Evolutionary conservation across 2,113 vertebrate species (phyloP).

Genomic region (Pithys albifrons): DNA sequence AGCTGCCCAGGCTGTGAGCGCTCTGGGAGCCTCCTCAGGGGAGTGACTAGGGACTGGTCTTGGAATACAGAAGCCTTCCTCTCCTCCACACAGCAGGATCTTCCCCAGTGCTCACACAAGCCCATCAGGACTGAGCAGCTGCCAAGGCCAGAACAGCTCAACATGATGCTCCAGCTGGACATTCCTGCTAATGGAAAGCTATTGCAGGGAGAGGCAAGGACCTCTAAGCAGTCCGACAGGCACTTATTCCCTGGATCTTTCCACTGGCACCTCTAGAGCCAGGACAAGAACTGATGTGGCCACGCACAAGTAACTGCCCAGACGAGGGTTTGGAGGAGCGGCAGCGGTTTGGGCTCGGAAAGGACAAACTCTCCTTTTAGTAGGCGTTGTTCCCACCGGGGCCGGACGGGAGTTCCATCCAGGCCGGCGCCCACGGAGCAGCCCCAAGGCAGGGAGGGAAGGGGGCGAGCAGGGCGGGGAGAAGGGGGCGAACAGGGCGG

Average conservation of each 20-base stretch:
- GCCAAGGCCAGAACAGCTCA: not conserved
- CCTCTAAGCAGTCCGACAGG: rapidly evolving
- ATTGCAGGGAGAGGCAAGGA: not conserved
- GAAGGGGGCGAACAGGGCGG: too few species aligned
- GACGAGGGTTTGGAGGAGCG: rapidly evolving
- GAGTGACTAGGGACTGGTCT: rapidly evolving
- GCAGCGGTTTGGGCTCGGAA: not conserved
- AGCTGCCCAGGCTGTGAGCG: not conserved
- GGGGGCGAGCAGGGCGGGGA: too few species aligned
- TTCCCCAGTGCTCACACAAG: not conserved
- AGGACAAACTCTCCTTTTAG: not conserved
- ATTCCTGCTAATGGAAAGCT: not conserved
- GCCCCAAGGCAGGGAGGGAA: too few species aligned
- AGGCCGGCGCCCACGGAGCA: too few species aligned
- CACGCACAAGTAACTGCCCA: rapidly evolving
- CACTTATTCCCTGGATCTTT: not conserved
- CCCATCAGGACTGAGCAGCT: rapidly evolving
- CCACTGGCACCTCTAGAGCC: not conserved
- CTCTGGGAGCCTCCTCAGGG: not conserved
- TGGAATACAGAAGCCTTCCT: not conserved
- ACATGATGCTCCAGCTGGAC: rapidly evolving
- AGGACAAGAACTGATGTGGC: not conserved
- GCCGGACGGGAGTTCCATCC: too few species aligned
- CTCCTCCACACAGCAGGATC: not conserved
- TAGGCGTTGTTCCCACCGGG: too few species aligned